A percentile compares a stretch with the other conserved stretches of the same genome.
Conservation (phyloP, 2,888 invertebrate genomes). For the Acanthosepion lycidas region DNA sequence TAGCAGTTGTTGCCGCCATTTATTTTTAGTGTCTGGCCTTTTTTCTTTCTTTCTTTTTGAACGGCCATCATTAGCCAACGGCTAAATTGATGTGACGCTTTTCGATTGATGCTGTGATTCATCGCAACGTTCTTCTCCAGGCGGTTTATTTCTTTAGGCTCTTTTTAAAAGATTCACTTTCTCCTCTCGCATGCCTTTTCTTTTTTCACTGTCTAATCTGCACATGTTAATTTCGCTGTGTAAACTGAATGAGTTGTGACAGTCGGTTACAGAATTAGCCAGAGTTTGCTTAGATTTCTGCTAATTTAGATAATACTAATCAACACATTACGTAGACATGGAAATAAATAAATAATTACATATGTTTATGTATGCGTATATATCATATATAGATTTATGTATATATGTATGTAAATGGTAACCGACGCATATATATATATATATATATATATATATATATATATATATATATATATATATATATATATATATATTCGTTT, state of each 20-base stretch:
- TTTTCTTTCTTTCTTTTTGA: background rate
- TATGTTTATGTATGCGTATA: background rate
- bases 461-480: constrained; percentile 2
- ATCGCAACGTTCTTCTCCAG: background rate
- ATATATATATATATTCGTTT: background rate
- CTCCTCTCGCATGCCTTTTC: background rate
- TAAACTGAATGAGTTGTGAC: constrained; percentile 20
- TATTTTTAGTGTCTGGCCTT: background rate
- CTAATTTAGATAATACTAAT: background rate
- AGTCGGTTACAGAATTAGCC: background rate
- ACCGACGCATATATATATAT: background rate
- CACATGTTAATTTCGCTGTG: constrained; percentile 20
- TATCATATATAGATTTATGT: background rate
- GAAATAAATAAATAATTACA: background rate
- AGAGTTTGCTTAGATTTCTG: background rate
- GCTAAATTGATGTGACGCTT: background rate
- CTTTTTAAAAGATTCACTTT: background rate
- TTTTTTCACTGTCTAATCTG: constrained; percentile 3
- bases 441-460: constrained; percentile 13
- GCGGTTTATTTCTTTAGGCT: background rate
- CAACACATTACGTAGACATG: background rate
- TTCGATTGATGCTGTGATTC: background rate
- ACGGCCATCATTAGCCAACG: background rate
- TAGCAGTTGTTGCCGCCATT: background rate
- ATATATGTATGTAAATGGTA: background rate